phyloP scores from a whole-genome alignment of 2,888 invertebrate species.

The Amblyjoppa proteus region DNA sequence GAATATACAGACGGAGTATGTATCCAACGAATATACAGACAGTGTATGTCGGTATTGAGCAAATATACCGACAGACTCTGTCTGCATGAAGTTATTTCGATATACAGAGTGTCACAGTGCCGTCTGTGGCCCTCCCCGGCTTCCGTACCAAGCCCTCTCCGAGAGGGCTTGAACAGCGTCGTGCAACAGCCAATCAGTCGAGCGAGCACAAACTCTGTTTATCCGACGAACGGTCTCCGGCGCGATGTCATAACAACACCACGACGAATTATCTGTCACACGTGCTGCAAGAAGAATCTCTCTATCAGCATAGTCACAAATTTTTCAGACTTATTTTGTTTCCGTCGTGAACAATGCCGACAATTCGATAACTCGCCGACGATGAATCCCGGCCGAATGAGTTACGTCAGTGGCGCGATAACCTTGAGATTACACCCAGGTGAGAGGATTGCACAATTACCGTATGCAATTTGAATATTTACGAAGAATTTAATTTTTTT shows the following conservation, averaged over 20 bases:
- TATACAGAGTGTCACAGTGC: no score
- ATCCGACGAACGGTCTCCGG: neutral
- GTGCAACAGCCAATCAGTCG: neutral
- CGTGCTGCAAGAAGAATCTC: neutral
- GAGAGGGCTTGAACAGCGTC: neutral
- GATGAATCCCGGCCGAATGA: conserved; percentile 11
- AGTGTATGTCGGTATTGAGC: no score
- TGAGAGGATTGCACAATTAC: conserved; percentile 37
- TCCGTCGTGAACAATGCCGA: neutral
- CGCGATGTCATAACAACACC: neutral
- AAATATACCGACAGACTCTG: no score
- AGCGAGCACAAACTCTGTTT: neutral
- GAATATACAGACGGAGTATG: no score
- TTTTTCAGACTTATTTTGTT: neutral
- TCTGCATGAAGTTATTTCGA: no score
- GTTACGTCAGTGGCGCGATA: neutral
- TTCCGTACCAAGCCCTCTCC: no score
- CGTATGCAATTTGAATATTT: conserved; percentile 30
- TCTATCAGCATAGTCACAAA: neutral
- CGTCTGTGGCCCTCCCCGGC: no score
- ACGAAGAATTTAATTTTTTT: neutral
- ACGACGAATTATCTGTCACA: neutral
- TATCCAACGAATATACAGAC: no score
- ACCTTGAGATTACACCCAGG: conserved; percentile 15
- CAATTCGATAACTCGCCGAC: conserved; percentile 6